These are phyloP conservation scores for Ectobius pallidus DNA, from an alignment of 2,888 invertebrate species.

Conservation along the genomic window DNA sequence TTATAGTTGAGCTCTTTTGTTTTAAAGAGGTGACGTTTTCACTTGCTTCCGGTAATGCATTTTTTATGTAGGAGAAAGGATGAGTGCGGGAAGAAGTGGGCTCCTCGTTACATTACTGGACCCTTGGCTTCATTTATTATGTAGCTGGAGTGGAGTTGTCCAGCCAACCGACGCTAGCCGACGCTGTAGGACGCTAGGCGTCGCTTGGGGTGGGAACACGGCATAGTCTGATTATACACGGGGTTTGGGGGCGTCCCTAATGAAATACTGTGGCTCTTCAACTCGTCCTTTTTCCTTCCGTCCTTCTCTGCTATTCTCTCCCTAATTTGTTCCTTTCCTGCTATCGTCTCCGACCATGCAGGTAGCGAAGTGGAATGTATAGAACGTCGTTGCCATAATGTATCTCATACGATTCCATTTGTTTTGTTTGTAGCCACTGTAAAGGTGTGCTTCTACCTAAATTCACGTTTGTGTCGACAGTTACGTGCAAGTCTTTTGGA, in stretches of 20 bases:
- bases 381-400: no score
- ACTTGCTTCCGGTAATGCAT: conserved; percentile 28
- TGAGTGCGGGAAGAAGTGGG: conserved; percentile 9
- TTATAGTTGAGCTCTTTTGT: conserved; percentile 18
- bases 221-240: conserved; percentile 13
- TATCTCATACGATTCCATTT: no score
- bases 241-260: neutral
- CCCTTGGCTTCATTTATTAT: conserved; percentile 30
- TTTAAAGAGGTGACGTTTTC: conserved; percentile 30
- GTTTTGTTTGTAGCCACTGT: no score
- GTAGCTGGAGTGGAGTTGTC: conserved; percentile 19
- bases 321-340: neutral
- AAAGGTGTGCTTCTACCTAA: no score
- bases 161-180: neutral
- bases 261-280: conserved; percentile 21
- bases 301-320: neutral
- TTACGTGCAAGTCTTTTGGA: no score
- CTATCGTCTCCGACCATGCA: no score
- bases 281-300: conserved; percentile 11
- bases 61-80: conserved; percentile 22
- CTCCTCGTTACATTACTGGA: conserved; percentile 21
- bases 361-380: no score
- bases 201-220: conserved; percentile 8
- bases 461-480: no score
- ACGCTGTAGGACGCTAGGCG: conserved; percentile 6